Conservation (phyloP, 2,888 invertebrate genomes). For the Agrenia bidenticulata region DNA sequence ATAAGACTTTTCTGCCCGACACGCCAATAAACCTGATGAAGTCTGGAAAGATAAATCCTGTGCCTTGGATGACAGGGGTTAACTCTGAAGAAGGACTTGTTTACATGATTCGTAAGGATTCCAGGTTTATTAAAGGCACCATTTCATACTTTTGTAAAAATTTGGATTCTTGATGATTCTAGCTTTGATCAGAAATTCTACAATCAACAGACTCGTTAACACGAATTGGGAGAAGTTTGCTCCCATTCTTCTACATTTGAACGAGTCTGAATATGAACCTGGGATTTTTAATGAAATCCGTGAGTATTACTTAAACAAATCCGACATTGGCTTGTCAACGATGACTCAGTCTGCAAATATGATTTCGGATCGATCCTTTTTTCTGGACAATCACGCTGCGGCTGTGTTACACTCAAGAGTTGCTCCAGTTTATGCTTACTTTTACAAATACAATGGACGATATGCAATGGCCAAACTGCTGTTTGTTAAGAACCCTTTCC, state of each 20-base stretch:
- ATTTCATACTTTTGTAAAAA: too few species aligned
- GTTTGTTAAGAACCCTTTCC: conserved; percentile 35
- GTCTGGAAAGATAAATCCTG: conserved; percentile 37
- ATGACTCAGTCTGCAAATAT: conserved; percentile 40
- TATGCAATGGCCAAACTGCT: conserved; percentile 46
- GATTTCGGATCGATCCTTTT: conserved; percentile 47
- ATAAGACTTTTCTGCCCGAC: conserved; percentile 37
- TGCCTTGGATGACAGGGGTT: conserved; percentile 45
- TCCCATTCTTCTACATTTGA: conserved; percentile 35
- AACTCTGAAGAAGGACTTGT: conserved; percentile 49
- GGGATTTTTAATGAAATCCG: conserved; percentile 33
- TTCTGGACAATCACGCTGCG: conserved; percentile 39
- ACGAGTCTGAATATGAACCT: conserved; percentile 19
- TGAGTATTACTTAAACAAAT: conserved; percentile 35
- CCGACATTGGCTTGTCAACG: conserved; percentile 24
- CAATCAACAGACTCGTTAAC: conserved; percentile 30
- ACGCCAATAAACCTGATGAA: conserved; percentile 35
- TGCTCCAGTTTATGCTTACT: conserved; percentile 42
- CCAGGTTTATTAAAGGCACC: not conserved
- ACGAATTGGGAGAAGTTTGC: conserved; percentile 36
- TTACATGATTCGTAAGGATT: conserved; percentile 33
- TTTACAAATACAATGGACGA: conserved; percentile 43
- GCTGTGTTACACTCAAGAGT: conserved; percentile 39
- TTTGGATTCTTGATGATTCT: not conserved
- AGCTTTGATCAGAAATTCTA: conserved; percentile 35